These are phyloP conservation scores for Rousettus madagascariensis DNA, from an alignment of 2,797 vertebrate genomes.

Conservation along the genomic window DNA sequence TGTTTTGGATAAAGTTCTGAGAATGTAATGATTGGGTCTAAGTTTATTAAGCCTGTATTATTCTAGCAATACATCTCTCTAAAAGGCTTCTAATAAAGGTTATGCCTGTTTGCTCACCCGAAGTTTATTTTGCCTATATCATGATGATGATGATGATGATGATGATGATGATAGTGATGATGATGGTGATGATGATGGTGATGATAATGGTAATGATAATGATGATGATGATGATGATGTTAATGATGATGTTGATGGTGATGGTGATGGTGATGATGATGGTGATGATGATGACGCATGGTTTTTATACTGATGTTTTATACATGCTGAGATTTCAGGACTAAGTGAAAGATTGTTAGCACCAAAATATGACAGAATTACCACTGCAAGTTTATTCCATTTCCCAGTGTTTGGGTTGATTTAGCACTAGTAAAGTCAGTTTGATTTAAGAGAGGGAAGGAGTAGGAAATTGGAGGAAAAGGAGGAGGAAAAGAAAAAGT, in stretches of 20 bases:
- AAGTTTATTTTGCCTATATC: neutral
- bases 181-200: no score
- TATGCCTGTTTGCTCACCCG: neutral
- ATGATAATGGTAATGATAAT: no score
- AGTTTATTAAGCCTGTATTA: neutral
- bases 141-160: neutral
- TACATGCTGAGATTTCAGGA: neutral
- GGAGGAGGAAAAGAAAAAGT: neutral
- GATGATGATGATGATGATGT: no score
- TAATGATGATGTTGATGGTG: no score
- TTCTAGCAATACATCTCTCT: neutral
- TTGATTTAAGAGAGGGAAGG: neutral
- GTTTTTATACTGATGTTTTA: neutral
- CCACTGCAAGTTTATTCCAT: neutral
- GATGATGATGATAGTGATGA: accelerated
- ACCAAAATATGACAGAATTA: neutral
- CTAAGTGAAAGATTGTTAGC: neutral
- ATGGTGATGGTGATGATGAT: no score
- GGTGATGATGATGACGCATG: no score
- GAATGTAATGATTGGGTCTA: neutral
- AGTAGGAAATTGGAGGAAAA: neutral
- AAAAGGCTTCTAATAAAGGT: neutral
- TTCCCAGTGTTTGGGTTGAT: neutral
- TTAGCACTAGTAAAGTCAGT: neutral
- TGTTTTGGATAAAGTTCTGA: neutral